These are phyloP conservation scores for Ptychochromis oligacanthus DNA, from an alignment of 2,113 vertebrate species.

Conservation along the genomic window DNA sequence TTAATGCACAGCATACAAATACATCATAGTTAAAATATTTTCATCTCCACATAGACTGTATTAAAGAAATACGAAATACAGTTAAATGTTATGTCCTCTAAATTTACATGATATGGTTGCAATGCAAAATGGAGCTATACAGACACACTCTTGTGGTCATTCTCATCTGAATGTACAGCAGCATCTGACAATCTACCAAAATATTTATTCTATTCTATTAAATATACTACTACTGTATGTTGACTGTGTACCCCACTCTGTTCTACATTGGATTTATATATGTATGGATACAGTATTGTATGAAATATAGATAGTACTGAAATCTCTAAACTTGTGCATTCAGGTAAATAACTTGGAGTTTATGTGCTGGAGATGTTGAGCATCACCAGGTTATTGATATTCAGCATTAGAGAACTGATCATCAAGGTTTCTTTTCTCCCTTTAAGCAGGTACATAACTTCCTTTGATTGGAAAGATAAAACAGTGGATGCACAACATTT, in stretches of 20 bases:
- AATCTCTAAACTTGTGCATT: too few species aligned
- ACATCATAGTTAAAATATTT: fast-evolving
- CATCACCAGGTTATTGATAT: too few species aligned
- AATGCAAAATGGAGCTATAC: neutral
- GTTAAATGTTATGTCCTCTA: neutral
- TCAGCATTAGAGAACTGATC: neutral
- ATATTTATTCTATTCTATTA: neutral
- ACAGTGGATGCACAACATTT: constrained; percentile 39
- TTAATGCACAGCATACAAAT: neutral
- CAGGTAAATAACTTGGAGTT: too few species aligned
- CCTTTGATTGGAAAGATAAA: constrained; percentile 32
- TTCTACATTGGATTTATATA: too few species aligned
- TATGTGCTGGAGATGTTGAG: too few species aligned
- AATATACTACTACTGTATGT: neutral
- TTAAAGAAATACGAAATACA: neutral
- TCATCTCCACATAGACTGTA: too few species aligned
- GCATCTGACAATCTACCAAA: too few species aligned
- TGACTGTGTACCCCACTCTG: too few species aligned
- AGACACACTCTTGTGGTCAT: neutral
- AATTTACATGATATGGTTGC: neutral
- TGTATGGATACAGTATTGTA: neutral
- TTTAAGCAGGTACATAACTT: neutral
- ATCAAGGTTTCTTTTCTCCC: neutral
- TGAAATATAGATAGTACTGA: fast-evolving
- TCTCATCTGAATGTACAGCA: neutral